Conservation (phyloP, 2,888 invertebrate genomes). For the Hecatera dysodea region DNA sequence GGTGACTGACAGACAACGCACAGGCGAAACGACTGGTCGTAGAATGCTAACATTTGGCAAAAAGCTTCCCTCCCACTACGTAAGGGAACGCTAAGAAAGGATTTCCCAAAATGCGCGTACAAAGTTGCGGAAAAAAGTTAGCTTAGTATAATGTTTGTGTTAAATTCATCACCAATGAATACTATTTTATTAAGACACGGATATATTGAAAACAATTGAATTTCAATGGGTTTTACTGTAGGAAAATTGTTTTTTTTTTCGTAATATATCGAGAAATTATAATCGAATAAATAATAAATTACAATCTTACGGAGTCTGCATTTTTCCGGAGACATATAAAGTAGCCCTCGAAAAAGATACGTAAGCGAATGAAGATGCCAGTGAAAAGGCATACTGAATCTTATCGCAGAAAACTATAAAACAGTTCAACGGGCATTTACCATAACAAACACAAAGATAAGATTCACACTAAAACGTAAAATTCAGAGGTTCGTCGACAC, state of each 20-base stretch:
- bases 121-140: too few species aligned
- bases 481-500: neutral
- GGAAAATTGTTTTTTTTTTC: neutral
- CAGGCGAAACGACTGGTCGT: too few species aligned
- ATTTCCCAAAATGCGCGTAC: too few species aligned
- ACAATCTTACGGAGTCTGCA: too few species aligned
- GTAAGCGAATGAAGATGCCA: neutral
- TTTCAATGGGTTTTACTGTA: neutral
- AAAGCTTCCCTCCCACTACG: too few species aligned
- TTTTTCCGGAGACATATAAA: too few species aligned
- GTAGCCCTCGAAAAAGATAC: too few species aligned
- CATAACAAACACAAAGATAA: conserved; percentile 16
- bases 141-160: neutral
- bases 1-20: too few species aligned
- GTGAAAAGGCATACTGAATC: neutral
- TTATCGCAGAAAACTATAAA: neutral
- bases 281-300: too few species aligned
- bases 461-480: conserved; percentile 5
- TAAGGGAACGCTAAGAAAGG: too few species aligned
- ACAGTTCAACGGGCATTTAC: neutral
- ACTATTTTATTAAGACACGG: neutral
- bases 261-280: too few species aligned
- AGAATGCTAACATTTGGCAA: too few species aligned
- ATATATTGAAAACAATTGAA: neutral
- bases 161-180: neutral